A percentile compares a stretch with the other conserved stretches of the same genome.
These are phyloP conservation scores for Trididemnum miniatum DNA, from an alignment of 23 tunicate genomes.

Conservation along the genomic window DNA sequence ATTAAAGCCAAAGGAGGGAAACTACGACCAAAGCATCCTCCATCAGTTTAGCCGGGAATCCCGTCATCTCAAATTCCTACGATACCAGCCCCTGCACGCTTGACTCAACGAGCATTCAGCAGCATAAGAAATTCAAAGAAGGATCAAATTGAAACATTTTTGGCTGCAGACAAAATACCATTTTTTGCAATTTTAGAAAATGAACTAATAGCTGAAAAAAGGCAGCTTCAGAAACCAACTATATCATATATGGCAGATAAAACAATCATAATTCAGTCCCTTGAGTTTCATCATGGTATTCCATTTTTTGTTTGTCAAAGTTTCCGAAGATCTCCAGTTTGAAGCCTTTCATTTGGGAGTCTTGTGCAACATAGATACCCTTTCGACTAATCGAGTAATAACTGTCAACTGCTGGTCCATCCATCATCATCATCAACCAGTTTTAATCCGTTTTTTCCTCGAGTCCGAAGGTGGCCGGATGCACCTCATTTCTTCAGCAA, in stretches of 20 bases:
- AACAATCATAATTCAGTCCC: neutral
- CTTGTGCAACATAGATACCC: neutral
- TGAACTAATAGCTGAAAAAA: too few species aligned
- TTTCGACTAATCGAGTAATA: neutral
- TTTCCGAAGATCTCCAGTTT: neutral
- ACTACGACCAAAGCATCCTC: neutral
- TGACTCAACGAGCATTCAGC: too few species aligned
- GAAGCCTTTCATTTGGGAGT: neutral
- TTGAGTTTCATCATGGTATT: neutral
- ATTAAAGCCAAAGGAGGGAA: neutral
- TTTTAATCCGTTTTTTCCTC: too few species aligned
- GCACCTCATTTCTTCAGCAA: too few species aligned
- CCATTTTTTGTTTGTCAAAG: neutral
- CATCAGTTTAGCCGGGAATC: neutral
- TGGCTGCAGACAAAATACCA: too few species aligned
- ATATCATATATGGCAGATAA: neutral
- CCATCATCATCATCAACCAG: too few species aligned
- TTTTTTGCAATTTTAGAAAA: too few species aligned
- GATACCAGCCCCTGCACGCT: too few species aligned
- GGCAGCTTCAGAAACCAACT: neutral
- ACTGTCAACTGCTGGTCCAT: neutral
- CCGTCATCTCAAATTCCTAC: neutral
- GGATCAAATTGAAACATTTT: too few species aligned
- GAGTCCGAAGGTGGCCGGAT: too few species aligned
- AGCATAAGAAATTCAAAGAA: too few species aligned